Percentiles rank a stretch among this genome's conserved stretches.
phyloP scores from a whole-genome alignment of 2,888 invertebrate genomes.

The Pharmacophagus antenor region DNA sequence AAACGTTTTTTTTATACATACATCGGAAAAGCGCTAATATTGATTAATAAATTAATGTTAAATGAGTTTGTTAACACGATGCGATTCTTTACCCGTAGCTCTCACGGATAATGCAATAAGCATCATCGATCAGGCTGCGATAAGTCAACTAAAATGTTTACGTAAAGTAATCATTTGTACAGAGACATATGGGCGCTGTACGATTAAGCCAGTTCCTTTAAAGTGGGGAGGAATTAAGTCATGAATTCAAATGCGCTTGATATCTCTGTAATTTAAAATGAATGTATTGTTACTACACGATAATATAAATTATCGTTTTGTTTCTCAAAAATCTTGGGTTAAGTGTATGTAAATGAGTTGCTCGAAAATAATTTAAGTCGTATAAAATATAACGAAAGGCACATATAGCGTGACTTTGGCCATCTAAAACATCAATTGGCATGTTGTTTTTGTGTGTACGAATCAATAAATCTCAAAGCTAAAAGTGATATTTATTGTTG shows the following conservation, averaged over 20 bases:
- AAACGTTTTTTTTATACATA: slow-evolving; percentile 20
- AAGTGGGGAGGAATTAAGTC: slow-evolving; percentile 29
- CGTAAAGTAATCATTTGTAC: slow-evolving; percentile 28
- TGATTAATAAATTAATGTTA: slow-evolving; percentile 25
- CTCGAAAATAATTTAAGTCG: slow-evolving; percentile 21
- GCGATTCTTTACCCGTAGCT: slow-evolving; percentile 19
- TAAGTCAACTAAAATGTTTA: slow-evolving; percentile 29
- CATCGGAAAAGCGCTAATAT: slow-evolving; percentile 24
- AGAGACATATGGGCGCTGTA: slow-evolving; percentile 22
- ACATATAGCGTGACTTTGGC: slow-evolving; percentile 17
- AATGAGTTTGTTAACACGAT: slow-evolving; percentile 28
- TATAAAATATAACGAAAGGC: slow-evolving; percentile 21
- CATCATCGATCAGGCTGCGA: slow-evolving; percentile 24
- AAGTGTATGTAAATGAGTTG: slow-evolving; percentile 23
- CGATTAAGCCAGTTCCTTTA: slow-evolving; percentile 20
- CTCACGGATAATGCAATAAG: slow-evolving; percentile 28
- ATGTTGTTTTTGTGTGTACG: not conserved
- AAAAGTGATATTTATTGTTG: not conserved
- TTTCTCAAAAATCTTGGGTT: slow-evolving; percentile 19
- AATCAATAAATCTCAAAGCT: slow-evolving; percentile 1
- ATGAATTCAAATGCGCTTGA: slow-evolving; percentile 25
- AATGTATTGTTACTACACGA: slow-evolving; percentile 24
- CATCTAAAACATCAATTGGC: slow-evolving; percentile 5
- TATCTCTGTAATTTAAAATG: slow-evolving; percentile 26
- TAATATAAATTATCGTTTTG: slow-evolving; percentile 29